Evolutionary conservation across 2,113 vertebrate species (phyloP), one percentile per base, ranked within the genome.

Genomic region (Silurus meridionalis): DNA sequence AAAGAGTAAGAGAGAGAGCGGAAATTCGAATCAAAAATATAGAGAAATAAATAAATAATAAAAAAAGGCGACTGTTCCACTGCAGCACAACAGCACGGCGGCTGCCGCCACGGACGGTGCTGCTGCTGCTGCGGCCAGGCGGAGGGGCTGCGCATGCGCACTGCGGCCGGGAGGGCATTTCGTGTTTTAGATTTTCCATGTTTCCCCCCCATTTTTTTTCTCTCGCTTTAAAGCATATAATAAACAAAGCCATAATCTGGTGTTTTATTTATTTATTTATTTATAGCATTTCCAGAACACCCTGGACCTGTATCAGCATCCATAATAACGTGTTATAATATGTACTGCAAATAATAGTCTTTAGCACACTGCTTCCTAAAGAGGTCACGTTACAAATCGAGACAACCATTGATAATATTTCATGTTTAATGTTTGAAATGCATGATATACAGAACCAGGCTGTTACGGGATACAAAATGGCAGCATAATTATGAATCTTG

Each of bases 61-160:
- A 91, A 92, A 91, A 92, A 93, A 91, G 90, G 92, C 93, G 89
- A 90, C 89, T 87, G 89, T 89, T 91, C 90, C 92, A 92, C 94
- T 93, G 94, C 94, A 93, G 94, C 95, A 94, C 91, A 83, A 93
- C 92, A 94, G 94, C 95, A 94, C 93, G 93, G 93, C 93, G 94
- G 94, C 94, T 93, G 94, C 95, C 93, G 94, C 94, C 89, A 91
- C 94, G 91, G 94, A 94, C 93, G 86, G 90, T 69, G 75, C 72
- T 53, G 60, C 79, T 66, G 93, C 91, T 92, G 86, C 90, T 85
- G 80, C 90, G 83, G 86, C 92, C 83, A 89, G 84, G 88, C 92
- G n/a, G 74, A 17, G 57, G 88, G 57, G 88, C 80, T 93, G 95
- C 95, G 96, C 96, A 96, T 91, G 93, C 96, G 96, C 95, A 95